phyloP scores from a whole-genome alignment of 2,113 vertebrate species.

The Sapajus apella region DNA sequence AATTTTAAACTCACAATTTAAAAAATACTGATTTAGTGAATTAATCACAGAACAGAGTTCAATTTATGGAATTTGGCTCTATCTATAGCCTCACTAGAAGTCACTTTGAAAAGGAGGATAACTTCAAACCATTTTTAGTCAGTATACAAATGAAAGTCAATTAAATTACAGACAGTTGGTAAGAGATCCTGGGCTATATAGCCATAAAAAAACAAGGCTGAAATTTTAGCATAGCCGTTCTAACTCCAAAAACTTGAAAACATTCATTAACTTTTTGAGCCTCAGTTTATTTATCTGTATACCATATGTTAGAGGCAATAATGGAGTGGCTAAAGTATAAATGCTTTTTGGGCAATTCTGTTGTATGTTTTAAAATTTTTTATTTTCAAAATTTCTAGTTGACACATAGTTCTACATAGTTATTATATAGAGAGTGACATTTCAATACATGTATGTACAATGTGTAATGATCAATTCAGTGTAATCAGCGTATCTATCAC shows the following conservation, averaged over 20 bases:
- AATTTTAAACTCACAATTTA: background rate
- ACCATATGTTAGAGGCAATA: background rate
- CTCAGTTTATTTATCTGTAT: background rate
- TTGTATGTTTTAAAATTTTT: background rate
- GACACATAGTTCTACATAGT: background rate
- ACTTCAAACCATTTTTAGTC: background rate
- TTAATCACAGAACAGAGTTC: background rate
- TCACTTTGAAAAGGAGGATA: background rate
- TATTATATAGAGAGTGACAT: background rate
- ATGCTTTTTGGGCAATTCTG: background rate
- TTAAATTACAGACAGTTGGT: conserved; percentile 12
- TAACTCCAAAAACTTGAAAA: background rate
- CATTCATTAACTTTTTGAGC: background rate
- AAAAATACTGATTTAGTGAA: background rate
- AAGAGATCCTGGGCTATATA: background rate
- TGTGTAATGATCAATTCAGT: background rate
- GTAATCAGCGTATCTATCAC: background rate
- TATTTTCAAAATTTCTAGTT: background rate
- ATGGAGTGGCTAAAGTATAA: background rate
- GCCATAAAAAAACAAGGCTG: background rate
- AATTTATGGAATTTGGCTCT: background rate
- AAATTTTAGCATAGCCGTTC: conserved; percentile 1
- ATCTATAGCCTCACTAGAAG: background rate
- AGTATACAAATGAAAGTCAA: background rate
- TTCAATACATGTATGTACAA: background rate